Base-by-base conservation (phyloP, 1,140 invertebrate species). In the Drosophila rufa region DNA sequence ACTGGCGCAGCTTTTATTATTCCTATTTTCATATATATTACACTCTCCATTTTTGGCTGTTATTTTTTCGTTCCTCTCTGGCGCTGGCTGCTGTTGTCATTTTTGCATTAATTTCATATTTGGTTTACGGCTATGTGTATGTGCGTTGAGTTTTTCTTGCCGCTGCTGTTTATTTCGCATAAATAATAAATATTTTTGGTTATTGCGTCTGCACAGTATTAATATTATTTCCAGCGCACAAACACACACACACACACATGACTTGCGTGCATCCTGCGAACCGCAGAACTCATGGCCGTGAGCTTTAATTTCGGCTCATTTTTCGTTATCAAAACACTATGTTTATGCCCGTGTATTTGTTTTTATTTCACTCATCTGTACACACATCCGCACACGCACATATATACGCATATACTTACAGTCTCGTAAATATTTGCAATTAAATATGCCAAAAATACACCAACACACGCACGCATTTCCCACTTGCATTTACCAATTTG, bases 61-160 rank as follows among this genome's bases (percentile, higher is more conserved):
- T 69, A 30, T 50, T 60, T 66, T 58, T 55, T 50, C 27, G 14
- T 65, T 64, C 77, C 45, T 50, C 67, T 58, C 66, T 42, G 53
- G 50, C 25, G 33, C 51, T 56, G 42, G 73, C 79, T 85, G 85
- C 85, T 82, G 80, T 85, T 90, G 85, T 90, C 85, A 85, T 85
- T 90, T 90, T 90, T 90, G 85, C 85, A 90, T 90, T 90, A 90
- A 90, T 90, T 90, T 91, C 83, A 87, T 87, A 86, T 86, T 86
- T 86, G 74, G 70, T 82, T 61, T 67, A 70, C 74, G 76, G 65
- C 36, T 67, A 27, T 50, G 30, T 50, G 30, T 47, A 19, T 67
- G 40, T 68, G 68, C 48, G 60, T 73, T 73, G 70, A 67, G 77
- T 75, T 80, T 74, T 81, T 82, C 68, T 71, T 80, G 64, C 75